These are phyloP conservation scores for Enteromius treurensis DNA, from an alignment of 2,797 vertebrate genomes.

Conservation along the genomic window DNA sequence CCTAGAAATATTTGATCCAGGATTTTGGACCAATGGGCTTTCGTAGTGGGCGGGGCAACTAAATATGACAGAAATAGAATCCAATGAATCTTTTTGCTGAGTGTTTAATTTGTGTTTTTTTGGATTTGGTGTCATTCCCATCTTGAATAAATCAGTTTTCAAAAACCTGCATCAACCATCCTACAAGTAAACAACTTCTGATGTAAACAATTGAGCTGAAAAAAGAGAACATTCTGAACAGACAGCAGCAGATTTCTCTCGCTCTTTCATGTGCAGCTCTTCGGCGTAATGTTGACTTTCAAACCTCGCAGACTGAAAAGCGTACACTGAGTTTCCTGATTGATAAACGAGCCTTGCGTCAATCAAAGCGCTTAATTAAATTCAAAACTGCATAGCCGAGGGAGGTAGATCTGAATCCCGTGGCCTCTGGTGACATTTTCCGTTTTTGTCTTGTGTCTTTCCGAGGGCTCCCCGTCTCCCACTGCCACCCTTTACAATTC, in stretches of 20 bases:
- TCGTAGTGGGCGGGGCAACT: neutral
- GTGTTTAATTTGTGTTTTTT: slow-evolving; percentile 6
- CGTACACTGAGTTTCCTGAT: slow-evolving; percentile 43
- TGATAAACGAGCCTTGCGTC: slow-evolving; percentile 62
- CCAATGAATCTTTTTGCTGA: neutral
- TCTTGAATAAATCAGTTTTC: slow-evolving; percentile 42
- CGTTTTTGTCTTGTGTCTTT: slow-evolving; percentile 63
- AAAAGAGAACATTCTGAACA: slow-evolving; percentile 26
- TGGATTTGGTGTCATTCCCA: neutral
- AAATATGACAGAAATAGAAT: neutral
- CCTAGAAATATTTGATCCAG: neutral
- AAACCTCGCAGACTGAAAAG: slow-evolving; percentile 54
- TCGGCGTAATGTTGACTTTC: slow-evolving; percentile 53
- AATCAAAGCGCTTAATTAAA: slow-evolving; percentile 64
- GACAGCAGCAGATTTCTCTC: slow-evolving; percentile 29
- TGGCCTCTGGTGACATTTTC: slow-evolving; percentile 65
- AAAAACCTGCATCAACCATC: slow-evolving; percentile 15
- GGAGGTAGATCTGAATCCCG: slow-evolving; percentile 64
- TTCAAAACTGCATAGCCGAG: slow-evolving; percentile 57
- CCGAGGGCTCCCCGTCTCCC: slow-evolving; percentile 57
- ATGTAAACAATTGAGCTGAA: slow-evolving; percentile 13
- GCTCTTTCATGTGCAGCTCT: slow-evolving; percentile 47
- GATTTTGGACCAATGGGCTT: neutral
- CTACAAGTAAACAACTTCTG: slow-evolving; percentile 32
- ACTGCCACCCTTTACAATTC: slow-evolving; percentile 67